Evolutionary conservation across 2,888 invertebrate species (phyloP).

Genomic region (Eutolmus rufibarbis): DNA sequence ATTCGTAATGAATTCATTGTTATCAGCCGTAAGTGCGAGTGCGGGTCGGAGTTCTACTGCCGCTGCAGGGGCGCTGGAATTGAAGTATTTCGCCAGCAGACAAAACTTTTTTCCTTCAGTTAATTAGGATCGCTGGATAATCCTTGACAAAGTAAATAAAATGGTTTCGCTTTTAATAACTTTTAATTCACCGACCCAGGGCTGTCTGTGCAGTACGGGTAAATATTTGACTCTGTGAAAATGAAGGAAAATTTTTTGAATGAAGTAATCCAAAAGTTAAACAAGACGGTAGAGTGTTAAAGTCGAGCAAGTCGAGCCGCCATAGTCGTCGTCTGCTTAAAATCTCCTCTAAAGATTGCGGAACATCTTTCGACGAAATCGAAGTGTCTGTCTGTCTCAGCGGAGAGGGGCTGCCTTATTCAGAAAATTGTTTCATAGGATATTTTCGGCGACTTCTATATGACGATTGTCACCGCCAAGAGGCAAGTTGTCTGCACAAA

Average conservation of each 20-base stretch:
- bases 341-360: not conserved
- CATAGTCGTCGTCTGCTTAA: not conserved
- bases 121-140: conserved; percentile 40
- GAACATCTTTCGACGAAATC: not conserved
- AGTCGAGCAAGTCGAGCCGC: not conserved
- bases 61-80: not conserved
- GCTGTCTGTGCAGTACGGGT: not conserved
- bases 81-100: not conserved
- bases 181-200: conserved; percentile 36
- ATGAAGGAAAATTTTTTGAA: conserved; percentile 37
- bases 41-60: not conserved
- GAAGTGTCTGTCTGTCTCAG: not conserved
- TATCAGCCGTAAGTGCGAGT: not conserved
- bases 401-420: not conserved
- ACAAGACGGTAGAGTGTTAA: not conserved
- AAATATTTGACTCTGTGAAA: conserved; percentile 37
- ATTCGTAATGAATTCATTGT: conserved; percentile 24
- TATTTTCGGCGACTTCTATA: conserved; percentile 11
- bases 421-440: conserved; percentile 6
- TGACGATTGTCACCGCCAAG: conserved; percentile 1
- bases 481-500: conserved; percentile 5
- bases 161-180: conserved; percentile 40
- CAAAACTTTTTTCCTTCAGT: not conserved
- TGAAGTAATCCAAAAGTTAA: conserved; percentile 40
- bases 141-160: conserved; percentile 41